These are phyloP conservation scores for Radopholus similis DNA, from an alignment of 1,140 invertebrate genomes.

Conservation along the genomic window DNA sequence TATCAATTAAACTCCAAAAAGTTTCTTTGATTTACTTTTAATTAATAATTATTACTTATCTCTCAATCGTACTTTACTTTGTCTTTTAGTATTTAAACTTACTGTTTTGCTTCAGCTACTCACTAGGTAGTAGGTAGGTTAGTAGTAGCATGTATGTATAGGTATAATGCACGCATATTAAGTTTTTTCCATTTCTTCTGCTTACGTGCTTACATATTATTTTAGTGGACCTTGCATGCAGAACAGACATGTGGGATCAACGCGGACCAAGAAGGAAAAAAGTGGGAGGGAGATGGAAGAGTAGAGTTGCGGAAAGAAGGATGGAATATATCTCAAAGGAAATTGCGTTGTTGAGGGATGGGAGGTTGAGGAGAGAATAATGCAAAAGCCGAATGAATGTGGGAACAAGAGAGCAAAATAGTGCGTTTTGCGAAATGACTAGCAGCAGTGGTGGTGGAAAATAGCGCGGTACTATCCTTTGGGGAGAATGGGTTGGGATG, in stretches of 20 bases:
- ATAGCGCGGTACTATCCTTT: background rate
- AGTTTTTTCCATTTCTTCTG: too few species aligned
- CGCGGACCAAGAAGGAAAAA: constrained; percentile 18
- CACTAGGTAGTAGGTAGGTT: background rate
- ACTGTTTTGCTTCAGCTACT: background rate
- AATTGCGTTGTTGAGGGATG: constrained; percentile 16
- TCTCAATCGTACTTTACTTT: background rate
- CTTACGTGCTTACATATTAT: too few species aligned
- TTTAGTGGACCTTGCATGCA: background rate
- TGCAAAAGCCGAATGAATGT: background rate
- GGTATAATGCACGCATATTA: background rate
- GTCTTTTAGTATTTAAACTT: background rate
- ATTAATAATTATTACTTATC: too few species aligned
- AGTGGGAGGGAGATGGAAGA: constrained; percentile 13
- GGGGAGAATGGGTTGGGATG: background rate
- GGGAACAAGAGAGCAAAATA: background rate
- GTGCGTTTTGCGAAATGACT: background rate
- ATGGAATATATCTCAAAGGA: constrained; percentile 1
- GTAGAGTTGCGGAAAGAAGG: constrained; percentile 1
- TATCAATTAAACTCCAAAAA: too few species aligned
- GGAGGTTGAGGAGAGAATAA: constrained; percentile 6
- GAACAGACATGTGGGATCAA: constrained; percentile 2
- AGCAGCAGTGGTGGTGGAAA: background rate
- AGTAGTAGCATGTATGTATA: constrained; percentile 2
- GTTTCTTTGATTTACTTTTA: too few species aligned